phyloP scores from a whole-genome alignment of 2,888 invertebrate genomes.

The Biston betularia region DNA sequence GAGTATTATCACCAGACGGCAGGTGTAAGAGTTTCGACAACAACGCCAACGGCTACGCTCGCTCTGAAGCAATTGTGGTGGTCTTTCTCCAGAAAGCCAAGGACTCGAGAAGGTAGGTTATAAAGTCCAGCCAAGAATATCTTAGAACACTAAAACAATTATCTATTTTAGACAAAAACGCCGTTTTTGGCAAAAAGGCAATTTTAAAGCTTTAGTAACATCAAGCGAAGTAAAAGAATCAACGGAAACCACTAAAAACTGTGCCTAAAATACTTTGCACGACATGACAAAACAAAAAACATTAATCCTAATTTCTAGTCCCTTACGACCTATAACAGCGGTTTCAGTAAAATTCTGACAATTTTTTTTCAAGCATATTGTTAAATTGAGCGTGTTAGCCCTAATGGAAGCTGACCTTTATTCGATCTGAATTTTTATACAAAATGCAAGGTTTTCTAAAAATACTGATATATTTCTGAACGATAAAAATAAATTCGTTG shows the following conservation, averaged over 20 bases:
- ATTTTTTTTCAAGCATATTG: constrained; percentile 11
- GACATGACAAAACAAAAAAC: neutral
- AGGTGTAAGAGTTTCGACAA: constrained; percentile 96
- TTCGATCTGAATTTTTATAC: constrained; percentile 2
- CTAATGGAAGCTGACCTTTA: constrained; percentile 12
- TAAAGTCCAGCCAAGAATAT: neutral
- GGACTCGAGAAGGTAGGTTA: constrained; percentile 84
- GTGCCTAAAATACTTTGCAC: neutral
- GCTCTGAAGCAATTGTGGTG: constrained; percentile 92
- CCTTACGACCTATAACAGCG: constrained; percentile 3
- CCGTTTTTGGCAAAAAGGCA: neutral
- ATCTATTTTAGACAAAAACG: neutral
- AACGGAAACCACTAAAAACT: neutral
- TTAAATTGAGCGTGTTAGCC: constrained; percentile 16
- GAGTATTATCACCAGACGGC: constrained; percentile 94
- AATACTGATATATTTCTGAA: neutral
- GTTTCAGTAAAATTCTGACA: neutral
- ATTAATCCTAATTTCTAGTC: constrained; percentile 6
- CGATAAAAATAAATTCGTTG: neutral
- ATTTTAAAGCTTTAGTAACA: neutral
- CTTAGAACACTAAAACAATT: no score
- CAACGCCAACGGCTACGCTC: constrained; percentile 92
- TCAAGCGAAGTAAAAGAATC: neutral
- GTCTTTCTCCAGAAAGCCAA: constrained; percentile 90
- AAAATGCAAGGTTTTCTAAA: neutral